A percentile compares a stretch with the other conserved stretches of the same genome.
Evolutionary conservation across 35 echinoderm and acorn worm species (phyloP).

Genomic region (Ophiothrix spiculata): DNA sequence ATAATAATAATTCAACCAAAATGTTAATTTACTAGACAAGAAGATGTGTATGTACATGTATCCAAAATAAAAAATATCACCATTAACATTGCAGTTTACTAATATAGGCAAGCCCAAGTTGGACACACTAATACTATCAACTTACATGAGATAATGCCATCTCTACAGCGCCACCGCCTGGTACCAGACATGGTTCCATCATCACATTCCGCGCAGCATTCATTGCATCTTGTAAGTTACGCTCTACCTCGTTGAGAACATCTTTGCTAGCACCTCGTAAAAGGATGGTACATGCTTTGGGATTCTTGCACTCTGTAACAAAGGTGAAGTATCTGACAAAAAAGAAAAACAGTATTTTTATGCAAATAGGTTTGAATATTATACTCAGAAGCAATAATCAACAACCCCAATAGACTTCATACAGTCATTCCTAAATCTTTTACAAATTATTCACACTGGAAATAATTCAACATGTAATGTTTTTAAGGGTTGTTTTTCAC

Average conservation of each 20-base stretch:
- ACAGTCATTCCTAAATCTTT: too few relatives aligned
- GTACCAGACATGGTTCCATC: constrained; percentile 89
- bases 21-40: too few relatives aligned
- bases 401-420: too few relatives aligned
- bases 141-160: constrained; percentile 98
- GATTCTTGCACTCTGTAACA: constrained; percentile 96
- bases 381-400: not conserved
- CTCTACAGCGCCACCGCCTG: constrained; percentile 96
- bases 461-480: too few relatives aligned
- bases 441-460: too few relatives aligned
- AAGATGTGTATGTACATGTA: too few relatives aligned
- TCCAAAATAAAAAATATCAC: too few relatives aligned
- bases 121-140: too few relatives aligned
- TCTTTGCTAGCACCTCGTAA: constrained; percentile 96
- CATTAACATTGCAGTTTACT: too few relatives aligned
- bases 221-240: constrained; percentile 97
- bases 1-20: too few relatives aligned
- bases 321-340: constrained; percentile 83
- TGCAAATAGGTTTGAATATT: not conserved
- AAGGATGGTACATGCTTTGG: constrained; percentile 98
- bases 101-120: too few relatives aligned
- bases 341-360: not conserved
- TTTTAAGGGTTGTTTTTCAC: too few relatives aligned
- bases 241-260: constrained; percentile 90
- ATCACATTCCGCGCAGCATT: constrained; percentile 96